Evolutionary conservation across 2,888 invertebrate species (phyloP), one percentile per base, ranked within the genome.

Genomic region (Loripinus fragilis): DNA sequence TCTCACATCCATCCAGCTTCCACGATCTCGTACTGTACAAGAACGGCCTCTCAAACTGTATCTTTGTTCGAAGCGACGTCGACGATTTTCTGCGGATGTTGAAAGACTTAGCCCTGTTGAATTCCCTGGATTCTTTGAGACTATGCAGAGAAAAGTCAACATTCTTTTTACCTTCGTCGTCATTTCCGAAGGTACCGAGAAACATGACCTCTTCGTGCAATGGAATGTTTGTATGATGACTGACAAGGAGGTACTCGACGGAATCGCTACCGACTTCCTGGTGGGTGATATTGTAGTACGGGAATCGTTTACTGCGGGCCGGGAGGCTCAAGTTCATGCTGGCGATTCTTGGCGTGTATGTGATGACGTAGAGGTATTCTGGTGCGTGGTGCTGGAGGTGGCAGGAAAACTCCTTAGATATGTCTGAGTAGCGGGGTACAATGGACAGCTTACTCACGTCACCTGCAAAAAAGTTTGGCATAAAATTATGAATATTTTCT

Each of bases 11-110:
- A 74, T 86, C 87, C n/a, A 80, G 67, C 65, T 79, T 64, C 89
- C 90, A 91, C 0, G 86, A 85, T 7, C 78, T 65, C 3, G 91
- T 87, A 42, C 90, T 90, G 85, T 89, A 90, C 65, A 86, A 69
- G 85, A 93, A 93, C 7, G 93, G 93, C 5, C 81, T 77, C 70
- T 88, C 88, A 74, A 92, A 90, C 88, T 93, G 91, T 25, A 90
- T 86, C 25, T 81, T 85, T 8, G 89, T 88, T 20, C 81, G 80
- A 70, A 83, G 87, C 23, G 74, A 42, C 42, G 76, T 81, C 28
- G 52, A 75, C 2, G 60, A 68, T 25, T 55, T 67, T 25, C 71
- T 66, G 20, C 60, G 72, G 7, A 82, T 67, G 20, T 78, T 73
- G 41, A 85, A 85, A 25, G 75, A 77, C 55, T 78, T 77, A 23